Conservation (phyloP, 2,113 vertebrate genomes). For the Tricholaema leucomelas region DNA sequence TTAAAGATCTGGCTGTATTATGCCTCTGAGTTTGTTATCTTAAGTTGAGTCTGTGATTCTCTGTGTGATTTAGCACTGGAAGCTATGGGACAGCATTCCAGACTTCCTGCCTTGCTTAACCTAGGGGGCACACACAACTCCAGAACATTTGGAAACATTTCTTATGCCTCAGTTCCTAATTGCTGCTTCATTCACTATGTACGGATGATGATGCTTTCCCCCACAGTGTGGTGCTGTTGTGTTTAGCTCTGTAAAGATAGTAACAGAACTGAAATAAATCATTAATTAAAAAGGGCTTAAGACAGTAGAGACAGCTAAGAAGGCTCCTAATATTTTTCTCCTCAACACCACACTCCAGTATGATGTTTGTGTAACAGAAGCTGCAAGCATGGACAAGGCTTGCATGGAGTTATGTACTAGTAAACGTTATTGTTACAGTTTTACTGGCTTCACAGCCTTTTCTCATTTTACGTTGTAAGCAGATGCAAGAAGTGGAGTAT, state of each 20-base stretch:
- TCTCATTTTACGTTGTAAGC: background rate
- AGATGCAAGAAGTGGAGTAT: background rate
- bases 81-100: background rate
- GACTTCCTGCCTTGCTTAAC: background rate
- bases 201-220: background rate
- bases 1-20: background rate
- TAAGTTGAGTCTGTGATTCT: background rate
- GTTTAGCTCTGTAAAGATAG: conserved; percentile 17
- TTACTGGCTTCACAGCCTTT: background rate
- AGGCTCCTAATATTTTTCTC: background rate
- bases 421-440: background rate
- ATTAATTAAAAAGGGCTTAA: background rate
- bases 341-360: background rate
- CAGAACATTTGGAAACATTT: background rate
- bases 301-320: background rate
- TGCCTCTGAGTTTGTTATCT: background rate
- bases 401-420: background rate
- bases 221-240: conserved; percentile 58
- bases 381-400: background rate
- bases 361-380: background rate
- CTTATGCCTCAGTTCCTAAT: background rate
- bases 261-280: background rate
- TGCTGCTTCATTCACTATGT: background rate
- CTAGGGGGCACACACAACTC: background rate
- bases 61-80: background rate